Base-by-base conservation (phyloP, 2,113 vertebrate species). In the Cryptomyrus ogoouensis region DNA sequence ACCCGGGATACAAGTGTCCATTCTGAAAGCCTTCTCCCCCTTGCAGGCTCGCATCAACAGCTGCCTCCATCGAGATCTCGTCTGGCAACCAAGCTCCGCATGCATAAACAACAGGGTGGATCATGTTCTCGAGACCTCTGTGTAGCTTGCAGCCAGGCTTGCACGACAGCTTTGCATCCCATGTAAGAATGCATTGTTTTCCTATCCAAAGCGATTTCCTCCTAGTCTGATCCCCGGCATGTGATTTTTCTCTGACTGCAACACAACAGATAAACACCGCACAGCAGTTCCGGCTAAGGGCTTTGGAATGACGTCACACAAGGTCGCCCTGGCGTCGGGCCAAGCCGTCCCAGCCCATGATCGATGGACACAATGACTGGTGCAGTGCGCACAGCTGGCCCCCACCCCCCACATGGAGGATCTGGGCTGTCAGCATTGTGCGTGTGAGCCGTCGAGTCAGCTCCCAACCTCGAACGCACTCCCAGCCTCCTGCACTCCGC, bases 331-430 rank as follows among this genome's bases (percentile, higher is more conserved):
- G 47, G 85, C 47, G 19, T 8, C 9, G 1, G 49, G 21, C 85
- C 31, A 27, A 87, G 47, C 10, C 9, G 2, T 50, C 24, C 47
- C 42, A 21, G 2, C 47, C 49, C 13, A 17, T 35, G 49, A 53
- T 87, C 50, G 50, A 87, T 87, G 70, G 77, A 17, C 3, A 62
- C 3, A 4, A 7, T n/a, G 42, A 35, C 7, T 83, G 77, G 47
- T 84, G 89, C 89, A 90, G 52, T 87, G 89, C 12, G 46, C 27
- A 74, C 58, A 70, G 58, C 83, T 35, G 42, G 52, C 50, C 17
- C 17, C 3, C 3, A 46, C 35, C 19, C 19, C n/a, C 6, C 0
- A 7, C 83, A 24, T 17, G 19, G 44, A 12, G 19, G 13, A 47
- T 21, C 12, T 27, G 21, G 47, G 24, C 84, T 3, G 50, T 53